Evolutionary conservation across 35 echinoderm and acorn worm species (phyloP).

Genomic region (Holothuria glaberrima): DNA sequence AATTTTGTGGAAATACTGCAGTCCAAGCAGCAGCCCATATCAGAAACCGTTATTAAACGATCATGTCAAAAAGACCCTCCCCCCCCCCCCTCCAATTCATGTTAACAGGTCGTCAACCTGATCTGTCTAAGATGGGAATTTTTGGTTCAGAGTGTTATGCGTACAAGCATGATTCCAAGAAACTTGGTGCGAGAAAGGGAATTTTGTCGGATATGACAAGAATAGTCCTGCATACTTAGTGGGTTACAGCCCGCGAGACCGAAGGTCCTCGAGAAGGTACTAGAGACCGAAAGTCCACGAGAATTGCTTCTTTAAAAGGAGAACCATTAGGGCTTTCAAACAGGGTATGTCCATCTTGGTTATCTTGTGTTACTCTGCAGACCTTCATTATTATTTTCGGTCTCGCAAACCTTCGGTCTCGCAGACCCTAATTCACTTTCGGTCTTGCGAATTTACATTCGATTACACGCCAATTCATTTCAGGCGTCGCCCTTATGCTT

Average conservation of each 20-base stretch:
- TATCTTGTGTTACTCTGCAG: conserved; percentile 39
- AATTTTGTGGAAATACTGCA: conserved; percentile 37
- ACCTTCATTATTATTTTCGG: conserved; percentile 23
- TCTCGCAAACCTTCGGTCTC: too few species aligned
- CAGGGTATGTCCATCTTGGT: conserved; percentile 55
- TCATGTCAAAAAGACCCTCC: conserved; percentile 27
- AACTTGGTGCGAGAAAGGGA: conserved; percentile 40
- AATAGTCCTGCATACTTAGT: too few species aligned
- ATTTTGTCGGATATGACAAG: too few species aligned
- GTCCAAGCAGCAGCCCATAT: conserved; percentile 54
- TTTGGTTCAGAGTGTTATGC: conserved; percentile 61
- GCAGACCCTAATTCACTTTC: too few species aligned
- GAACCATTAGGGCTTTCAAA: too few species aligned
- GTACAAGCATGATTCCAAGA: conserved; percentile 28
- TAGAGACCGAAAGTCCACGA: too few species aligned
- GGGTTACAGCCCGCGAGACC: too few species aligned
- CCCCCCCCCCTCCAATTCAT: conserved; percentile 24
- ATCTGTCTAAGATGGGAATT: conserved; percentile 45
- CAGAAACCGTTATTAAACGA: conserved; percentile 39
- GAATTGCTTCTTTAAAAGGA: too few species aligned
- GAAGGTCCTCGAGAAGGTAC: too few species aligned
- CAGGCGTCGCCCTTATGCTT: too few species aligned
- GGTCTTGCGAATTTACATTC: too few species aligned
- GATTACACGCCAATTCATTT: too few species aligned
- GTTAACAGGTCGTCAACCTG: conserved; percentile 27